phyloP scores from a whole-genome alignment of 2,888 invertebrate genomes.

The Pharmacophagus antenor region DNA sequence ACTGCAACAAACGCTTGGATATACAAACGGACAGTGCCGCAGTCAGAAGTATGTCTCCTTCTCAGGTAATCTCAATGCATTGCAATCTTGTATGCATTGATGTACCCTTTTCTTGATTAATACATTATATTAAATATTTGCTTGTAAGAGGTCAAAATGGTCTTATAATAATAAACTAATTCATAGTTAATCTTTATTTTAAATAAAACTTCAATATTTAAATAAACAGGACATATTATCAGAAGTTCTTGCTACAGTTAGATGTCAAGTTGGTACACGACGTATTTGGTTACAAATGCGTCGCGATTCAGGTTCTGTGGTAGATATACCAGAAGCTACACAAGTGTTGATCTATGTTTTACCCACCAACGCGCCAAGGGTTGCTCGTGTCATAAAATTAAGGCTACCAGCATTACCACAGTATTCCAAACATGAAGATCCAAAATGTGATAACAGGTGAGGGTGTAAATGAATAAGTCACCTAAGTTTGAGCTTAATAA shows the following conservation, averaged over 20 bases:
- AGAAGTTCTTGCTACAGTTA: conserved; percentile 88
- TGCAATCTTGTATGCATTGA: background rate
- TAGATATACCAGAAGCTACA: conserved; percentile 49
- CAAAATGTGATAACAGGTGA: conserved; percentile 48
- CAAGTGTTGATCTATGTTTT: conserved; percentile 61
- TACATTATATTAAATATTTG: background rate
- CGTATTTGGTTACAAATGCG: conserved; percentile 91
- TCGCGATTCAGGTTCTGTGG: conserved; percentile 66
- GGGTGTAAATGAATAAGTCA: background rate
- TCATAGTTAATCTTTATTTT: background rate
- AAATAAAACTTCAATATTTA: background rate
- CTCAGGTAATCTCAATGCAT: conserved; percentile 55
- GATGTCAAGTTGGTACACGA: conserved; percentile 96
- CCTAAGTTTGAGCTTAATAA: background rate
- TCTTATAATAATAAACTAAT: background rate
- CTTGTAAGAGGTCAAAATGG: background rate
- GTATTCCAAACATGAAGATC: conserved; percentile 60
- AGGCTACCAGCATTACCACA: conserved; percentile 61
- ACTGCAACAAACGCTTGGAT: conserved; percentile 57
- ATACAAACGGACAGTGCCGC: conserved; percentile 68
- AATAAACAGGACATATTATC: conserved; percentile 43
- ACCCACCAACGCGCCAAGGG: conserved; percentile 70
- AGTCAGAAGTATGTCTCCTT: conserved; percentile 64
- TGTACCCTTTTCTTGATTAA: background rate
- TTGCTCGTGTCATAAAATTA: conserved; percentile 61